Base-by-base conservation (phyloP, 2,113 vertebrate genomes). In the Tragulus kanchil region DNA sequence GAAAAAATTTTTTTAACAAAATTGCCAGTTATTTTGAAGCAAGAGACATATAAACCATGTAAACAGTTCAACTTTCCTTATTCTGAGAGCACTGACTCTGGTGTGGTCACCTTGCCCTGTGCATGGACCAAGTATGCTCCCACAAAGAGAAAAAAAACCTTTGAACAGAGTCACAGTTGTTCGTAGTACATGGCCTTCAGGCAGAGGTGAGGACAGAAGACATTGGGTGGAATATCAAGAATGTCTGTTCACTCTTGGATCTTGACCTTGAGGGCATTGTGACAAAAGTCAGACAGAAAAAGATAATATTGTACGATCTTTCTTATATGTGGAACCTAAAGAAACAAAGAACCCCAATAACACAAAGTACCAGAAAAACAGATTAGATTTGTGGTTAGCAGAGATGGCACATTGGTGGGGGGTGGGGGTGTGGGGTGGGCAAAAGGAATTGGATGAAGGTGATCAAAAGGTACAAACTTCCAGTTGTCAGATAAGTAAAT, bases 11-110 rank as follows among this genome's bases (percentile, higher is more conserved):
- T n/a, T n/a, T n/a, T n/a, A n/a, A n/a, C n/a, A n/a, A n/a, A n/a
- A n/a, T n/a, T n/a, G 19, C 31, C 26, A 64, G 56, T 67, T 86
- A 96, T 91, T 58, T 94, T 50, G 62, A 94, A 90, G 56, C 58
- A 85, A 88, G 69, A 85, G 62, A 59, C 36, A 45, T 8, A 58
- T 56, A 75, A 25, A 21, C 17, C 17, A 67, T 62, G 69, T 25
- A 59, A 79, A 75, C 8, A 65, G 54, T 86, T n/a, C n/a, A n/a
- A n/a, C n/a, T n/a, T n/a, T n/a, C n/a, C n/a, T n/a, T n/a, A n/a
- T 75, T 94, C 89, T 81, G 83, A 90, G 56, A 89, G 26, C 71
- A 61, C 15, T 54, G 13, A 19, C 50, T 67, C 67, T 79, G 82
- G 28, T 26, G 52, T 86, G 10, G 73, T 81, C 19, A 6, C 26